Base-by-base conservation (phyloP, 2,797 vertebrate species). In the Molothrus aeneus region DNA sequence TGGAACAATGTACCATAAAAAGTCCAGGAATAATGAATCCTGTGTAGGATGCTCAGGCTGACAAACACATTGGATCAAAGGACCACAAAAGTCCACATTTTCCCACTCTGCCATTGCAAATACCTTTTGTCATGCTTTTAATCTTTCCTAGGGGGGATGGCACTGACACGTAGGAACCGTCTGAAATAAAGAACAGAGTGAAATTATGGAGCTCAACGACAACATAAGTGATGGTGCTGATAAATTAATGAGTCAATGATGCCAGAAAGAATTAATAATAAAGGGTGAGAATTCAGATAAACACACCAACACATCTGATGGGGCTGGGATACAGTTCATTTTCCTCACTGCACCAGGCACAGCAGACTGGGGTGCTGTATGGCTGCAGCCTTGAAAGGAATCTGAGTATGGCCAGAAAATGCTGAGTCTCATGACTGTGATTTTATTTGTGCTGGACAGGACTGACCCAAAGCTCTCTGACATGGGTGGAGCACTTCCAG, bases 81-180 rank as follows among this genome's bases (percentile, higher is more conserved):
- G 80, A 90, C 60, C 48, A 60, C 38, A 88, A 63, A 38, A 86
- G 68, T 69, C 63, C n/a, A 51, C 7, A 2, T 51, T 78, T 56
- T 43, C 19, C 66, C 26, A 32, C 13, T 54, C 36, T 45, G 34
- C 31, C 19, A 75, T 63, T 84, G 72, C 79, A 87, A 83, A 51
- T 99, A 99, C 99, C 99, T 99, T 99, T 99, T 28, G 99, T 99
- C 99, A 99, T 99, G 98, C 98, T 99, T 98, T 99, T 99, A 95
- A 99, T 99, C 97, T 99, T 99, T 77, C 99, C 99, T 75, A 99
- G 98, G 74, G 99, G 99, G 74, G 99, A 99, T 1, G 99, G 99
- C 68, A 99, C 98, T 80, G 99, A 99, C 90, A 99, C 99, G 3
- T 99, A 99, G 90, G 99, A 99, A 7, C 99, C 99, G 88, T 99